A percentile compares a stretch with the other conserved stretches of the same genome.
Conservation (phyloP, 2,797 vertebrate genomes). For the Sebastes cheni region DNA sequence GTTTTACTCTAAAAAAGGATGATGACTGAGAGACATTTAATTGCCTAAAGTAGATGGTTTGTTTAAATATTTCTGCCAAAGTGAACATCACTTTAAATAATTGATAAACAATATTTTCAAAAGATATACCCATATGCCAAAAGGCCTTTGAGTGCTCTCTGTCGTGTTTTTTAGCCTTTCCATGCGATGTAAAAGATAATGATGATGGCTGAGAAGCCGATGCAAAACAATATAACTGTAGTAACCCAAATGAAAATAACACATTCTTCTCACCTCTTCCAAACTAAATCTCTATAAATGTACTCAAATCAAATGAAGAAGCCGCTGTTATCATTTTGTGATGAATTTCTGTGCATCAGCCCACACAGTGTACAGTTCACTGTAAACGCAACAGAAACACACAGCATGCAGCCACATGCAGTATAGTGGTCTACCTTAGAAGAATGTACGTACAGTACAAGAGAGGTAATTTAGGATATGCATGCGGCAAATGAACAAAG, state of each 20-base stretch:
- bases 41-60: neutral
- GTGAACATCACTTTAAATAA: neutral
- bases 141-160: neutral
- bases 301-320: constrained; percentile 38
- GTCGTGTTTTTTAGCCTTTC: neutral
- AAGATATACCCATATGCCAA: neutral
- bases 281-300: constrained; percentile 24
- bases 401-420: neutral
- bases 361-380: constrained; percentile 38
- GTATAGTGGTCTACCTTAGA: neutral
- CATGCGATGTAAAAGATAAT: neutral
- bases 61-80: neutral
- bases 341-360: constrained; percentile 30
- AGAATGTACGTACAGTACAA: neutral
- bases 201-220: neutral
- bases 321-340: constrained; percentile 16
- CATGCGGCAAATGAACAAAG: constrained; percentile 39
- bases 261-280: constrained; percentile 14
- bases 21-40: neutral
- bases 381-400: constrained; percentile 18
- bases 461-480: constrained; percentile 38
- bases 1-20: neutral
- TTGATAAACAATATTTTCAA: neutral
- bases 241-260: neutral
- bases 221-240: neutral